Conservation (phyloP, 2,113 vertebrate genomes). For the Phaethon lepturus region DNA sequence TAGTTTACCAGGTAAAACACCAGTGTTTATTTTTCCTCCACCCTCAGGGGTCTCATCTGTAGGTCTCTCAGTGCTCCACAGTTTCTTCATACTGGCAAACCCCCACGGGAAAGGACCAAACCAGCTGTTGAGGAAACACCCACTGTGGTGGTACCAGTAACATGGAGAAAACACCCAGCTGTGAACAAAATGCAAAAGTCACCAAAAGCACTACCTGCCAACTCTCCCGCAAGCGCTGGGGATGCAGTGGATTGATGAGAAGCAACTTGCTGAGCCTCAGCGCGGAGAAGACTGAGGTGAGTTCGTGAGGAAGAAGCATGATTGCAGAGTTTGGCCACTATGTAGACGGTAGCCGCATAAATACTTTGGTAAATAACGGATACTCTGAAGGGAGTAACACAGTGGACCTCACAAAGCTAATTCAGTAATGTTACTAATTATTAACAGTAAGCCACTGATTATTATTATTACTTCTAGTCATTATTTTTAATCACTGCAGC, state of each 20-base stretch:
- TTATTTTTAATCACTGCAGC: not conserved
- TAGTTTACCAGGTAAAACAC: not conserved
- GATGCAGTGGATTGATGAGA: not conserved
- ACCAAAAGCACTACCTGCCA: not conserved
- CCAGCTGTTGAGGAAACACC: not conserved
- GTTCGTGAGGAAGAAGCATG: not conserved
- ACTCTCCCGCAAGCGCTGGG: not conserved
- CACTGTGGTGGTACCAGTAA: fast-evolving
- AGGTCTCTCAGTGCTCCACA: not conserved
- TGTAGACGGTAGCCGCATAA: not conserved
- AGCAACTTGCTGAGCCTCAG: not conserved
- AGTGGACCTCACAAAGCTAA: not conserved
- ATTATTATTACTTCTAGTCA: not conserved
- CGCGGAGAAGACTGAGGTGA: not conserved
- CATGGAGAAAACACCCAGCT: not conserved
- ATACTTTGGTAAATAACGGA: not conserved
- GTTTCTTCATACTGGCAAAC: not conserved
- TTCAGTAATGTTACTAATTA: not conserved
- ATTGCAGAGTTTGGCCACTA: not conserved
- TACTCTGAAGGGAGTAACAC: not conserved
- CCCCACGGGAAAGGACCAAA: fast-evolving
- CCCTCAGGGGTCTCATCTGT: not conserved
- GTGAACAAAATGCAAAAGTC: not conserved
- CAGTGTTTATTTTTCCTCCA: not conserved
- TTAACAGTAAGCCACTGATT: not conserved